Percentiles rank a stretch among this genome's conserved stretches.
These are phyloP conservation scores for Lithophane socia DNA, from an alignment of 2,888 invertebrate species.

Conservation along the genomic window DNA sequence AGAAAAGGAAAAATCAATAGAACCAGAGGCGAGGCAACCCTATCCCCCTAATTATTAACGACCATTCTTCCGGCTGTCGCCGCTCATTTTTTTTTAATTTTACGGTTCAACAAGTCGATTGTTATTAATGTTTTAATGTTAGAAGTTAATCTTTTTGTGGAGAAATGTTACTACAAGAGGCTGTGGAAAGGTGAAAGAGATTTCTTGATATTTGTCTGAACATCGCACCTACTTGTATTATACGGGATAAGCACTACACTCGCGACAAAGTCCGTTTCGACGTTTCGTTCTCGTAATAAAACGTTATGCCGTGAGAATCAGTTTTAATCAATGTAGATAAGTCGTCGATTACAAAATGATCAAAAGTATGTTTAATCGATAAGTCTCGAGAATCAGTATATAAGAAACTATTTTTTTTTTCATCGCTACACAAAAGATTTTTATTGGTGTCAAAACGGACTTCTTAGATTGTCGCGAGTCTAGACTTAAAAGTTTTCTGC, in stretches of 20 bases:
- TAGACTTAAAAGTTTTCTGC: background rate
- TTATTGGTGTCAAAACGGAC: no score
- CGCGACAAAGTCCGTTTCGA: no score
- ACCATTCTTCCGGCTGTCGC: slow-evolving; percentile 45
- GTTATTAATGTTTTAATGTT: slow-evolving; percentile 53
- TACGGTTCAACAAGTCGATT: slow-evolving; percentile 45
- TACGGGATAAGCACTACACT: background rate
- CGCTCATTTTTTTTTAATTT: slow-evolving; percentile 61
- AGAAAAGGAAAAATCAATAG: no score
- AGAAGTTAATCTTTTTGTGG: slow-evolving; percentile 33
- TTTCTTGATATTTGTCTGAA: background rate
- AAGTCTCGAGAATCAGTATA: no score
- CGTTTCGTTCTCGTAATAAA: no score
- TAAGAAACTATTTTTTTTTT: no score
- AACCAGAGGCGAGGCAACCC: slow-evolving; percentile 41
- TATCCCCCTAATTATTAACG: slow-evolving; percentile 41
- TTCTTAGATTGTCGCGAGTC: no score
- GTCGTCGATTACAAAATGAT: no score
- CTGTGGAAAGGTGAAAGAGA: background rate
- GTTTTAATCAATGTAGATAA: no score
- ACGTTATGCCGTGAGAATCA: no score
- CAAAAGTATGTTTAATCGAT: no score
- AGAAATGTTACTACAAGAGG: slow-evolving; percentile 3
- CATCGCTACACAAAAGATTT: no score
- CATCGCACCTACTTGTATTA: background rate